These are phyloP conservation scores for Manis crassicaudata DNA, from an alignment of 2,797 vertebrate genomes.

Conservation along the genomic window DNA sequence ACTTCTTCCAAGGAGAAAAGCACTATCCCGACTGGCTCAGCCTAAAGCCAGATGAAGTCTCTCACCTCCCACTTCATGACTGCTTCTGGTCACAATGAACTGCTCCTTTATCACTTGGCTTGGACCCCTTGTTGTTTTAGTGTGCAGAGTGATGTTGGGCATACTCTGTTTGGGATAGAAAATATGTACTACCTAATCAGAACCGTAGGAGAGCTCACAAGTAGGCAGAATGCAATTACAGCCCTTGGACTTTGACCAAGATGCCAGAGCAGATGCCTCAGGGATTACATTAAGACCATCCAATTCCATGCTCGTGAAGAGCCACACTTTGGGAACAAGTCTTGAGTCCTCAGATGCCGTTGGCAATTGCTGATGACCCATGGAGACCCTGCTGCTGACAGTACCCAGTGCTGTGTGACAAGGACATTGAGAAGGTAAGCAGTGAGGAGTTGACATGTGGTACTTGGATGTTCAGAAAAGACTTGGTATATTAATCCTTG, in stretches of 20 bases:
- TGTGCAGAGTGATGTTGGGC: not conserved
- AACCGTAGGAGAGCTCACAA: not conserved
- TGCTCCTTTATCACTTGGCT: not conserved
- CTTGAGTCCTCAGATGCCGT: not conserved
- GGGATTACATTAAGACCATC: not conserved
- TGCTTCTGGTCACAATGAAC: not conserved
- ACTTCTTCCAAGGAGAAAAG: not conserved
- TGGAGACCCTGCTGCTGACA: not conserved
- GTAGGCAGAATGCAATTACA: not conserved
- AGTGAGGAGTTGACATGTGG: not conserved
- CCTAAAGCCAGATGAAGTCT: not conserved
- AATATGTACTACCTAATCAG: conserved; percentile 48
- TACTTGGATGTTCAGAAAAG: not conserved
- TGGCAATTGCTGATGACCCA: not conserved
- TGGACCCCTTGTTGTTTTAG: not conserved
- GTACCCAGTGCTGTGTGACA: not conserved
- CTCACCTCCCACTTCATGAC: not conserved
- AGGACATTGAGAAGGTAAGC: not conserved
- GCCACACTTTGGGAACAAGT: conserved; percentile 49
- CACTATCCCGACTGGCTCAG: not conserved
- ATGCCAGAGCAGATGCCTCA: conserved; percentile 59
- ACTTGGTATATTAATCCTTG: not conserved
- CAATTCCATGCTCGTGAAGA: not conserved
- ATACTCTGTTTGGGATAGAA: conserved; percentile 25
- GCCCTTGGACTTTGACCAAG: conserved; percentile 59